phyloP scores from a whole-genome alignment of 2,888 invertebrate genomes.

The Lepidocyrtoides sp. region DNA sequence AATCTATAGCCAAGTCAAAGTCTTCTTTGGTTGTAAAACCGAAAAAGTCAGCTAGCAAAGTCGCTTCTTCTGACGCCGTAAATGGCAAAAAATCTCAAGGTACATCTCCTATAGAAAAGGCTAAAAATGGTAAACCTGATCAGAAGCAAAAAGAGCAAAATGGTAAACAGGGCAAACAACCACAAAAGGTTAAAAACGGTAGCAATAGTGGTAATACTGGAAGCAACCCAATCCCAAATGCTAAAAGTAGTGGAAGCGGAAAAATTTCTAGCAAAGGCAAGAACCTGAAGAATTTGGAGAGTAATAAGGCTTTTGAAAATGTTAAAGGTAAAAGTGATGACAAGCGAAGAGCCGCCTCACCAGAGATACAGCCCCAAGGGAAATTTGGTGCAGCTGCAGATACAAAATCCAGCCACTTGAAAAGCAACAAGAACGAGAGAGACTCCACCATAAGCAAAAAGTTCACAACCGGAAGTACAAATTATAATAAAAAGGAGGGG shows the following conservation, averaged over 20 bases:
- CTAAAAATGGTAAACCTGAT: not conserved
- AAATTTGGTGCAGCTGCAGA: not conserved
- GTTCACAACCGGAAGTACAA: not conserved
- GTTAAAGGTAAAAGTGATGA: conserved; percentile 70
- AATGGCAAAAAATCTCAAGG: not conserved
- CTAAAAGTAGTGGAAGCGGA: not conserved
- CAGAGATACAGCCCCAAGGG: not conserved
- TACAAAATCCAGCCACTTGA: not conserved
- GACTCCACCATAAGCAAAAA: not conserved
- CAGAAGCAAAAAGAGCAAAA: conserved; percentile 63
- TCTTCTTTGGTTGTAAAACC: too few relatives aligned
- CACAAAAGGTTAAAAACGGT: conserved; percentile 26
- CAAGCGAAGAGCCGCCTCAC: conserved; percentile 38
- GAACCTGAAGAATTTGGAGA: conserved; percentile 62
- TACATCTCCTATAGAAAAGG: not conserved
- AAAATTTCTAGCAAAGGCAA: conserved; percentile 58
- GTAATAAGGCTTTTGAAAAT: conserved; percentile 75
- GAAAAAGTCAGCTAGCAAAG: not conserved
- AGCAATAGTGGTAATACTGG: not conserved
- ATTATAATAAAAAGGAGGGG: conserved; percentile 19
- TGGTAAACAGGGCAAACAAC: conserved; percentile 65
- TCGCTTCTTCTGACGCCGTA: not conserved
- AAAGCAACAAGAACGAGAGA: not conserved
- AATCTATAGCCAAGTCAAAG: not conserved
- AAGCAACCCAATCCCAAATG: not conserved